Evolutionary conservation across 2,888 invertebrate genomes (phyloP).

Genomic region (Phymatocera aterrima): DNA sequence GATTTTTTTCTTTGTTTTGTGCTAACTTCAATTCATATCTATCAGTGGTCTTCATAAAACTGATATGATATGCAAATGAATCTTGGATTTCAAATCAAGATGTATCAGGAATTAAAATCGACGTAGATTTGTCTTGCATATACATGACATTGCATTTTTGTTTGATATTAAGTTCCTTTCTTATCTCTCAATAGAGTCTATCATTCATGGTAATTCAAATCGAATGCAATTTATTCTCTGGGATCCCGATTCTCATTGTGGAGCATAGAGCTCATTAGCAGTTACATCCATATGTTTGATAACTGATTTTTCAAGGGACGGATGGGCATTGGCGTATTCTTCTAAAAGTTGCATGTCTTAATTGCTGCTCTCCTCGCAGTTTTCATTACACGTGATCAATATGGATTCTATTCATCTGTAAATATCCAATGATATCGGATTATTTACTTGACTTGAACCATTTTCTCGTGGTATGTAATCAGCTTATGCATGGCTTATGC

Average conservation of each 20-base stretch:
- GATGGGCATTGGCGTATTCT: constrained; percentile 25
- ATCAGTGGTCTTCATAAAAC: constrained; percentile 4
- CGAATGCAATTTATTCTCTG: constrained; percentile 12
- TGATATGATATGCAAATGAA: constrained; percentile 18
- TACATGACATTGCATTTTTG: background rate
- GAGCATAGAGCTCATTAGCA: background rate
- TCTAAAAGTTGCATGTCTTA: background rate
- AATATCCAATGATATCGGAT: constrained; percentile 10
- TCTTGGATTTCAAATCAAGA: constrained; percentile 10
- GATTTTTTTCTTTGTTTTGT: background rate
- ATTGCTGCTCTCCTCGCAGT: background rate
- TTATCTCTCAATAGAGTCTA: background rate
- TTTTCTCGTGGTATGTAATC: background rate
- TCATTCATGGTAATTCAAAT: constrained; percentile 9
- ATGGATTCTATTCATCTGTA: background rate
- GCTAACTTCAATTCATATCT: constrained; percentile 12
- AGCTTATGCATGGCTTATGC: too few species aligned
- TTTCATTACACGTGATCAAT: background rate
- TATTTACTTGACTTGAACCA: constrained; percentile 11
- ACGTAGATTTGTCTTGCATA: background rate
- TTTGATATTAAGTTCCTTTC: background rate
- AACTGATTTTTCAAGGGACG: constrained; percentile 35
- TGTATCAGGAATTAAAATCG: background rate
- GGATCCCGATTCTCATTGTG: background rate
- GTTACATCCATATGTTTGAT: constrained; percentile 37